These are phyloP conservation scores for Stenopsyche tienmushanensis DNA, from an alignment of 1,140 invertebrate species.

Conservation along the genomic window DNA sequence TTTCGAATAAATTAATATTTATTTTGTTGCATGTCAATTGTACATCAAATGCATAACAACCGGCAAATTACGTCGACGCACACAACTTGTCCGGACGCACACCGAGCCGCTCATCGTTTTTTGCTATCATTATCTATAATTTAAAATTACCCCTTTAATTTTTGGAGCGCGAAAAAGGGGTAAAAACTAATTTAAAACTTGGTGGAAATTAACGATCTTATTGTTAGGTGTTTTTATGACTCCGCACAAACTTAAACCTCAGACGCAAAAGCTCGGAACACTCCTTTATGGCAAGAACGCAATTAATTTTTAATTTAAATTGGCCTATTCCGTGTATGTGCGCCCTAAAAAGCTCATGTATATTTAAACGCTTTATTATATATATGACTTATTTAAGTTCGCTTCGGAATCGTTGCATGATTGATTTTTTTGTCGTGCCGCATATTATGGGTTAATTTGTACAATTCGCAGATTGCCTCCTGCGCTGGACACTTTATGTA, in stretches of 20 bases:
- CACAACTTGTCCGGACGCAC: neutral
- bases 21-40: constrained; percentile 11
- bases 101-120: constrained; percentile 19
- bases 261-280: constrained; percentile 1
- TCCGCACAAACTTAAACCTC: constrained; percentile 35
- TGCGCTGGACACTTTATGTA: no score
- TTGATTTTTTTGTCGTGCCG: no score
- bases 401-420: no score
- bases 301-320: constrained; percentile 13
- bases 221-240: constrained; percentile 43
- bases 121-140: constrained; percentile 42
- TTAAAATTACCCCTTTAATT: constrained; percentile 42
- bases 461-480: no score
- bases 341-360: no score
- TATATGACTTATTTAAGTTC: no score
- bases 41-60: neutral
- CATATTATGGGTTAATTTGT: no score
- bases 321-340: neutral
- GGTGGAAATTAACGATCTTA: constrained; percentile 42
- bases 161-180: constrained; percentile 42
- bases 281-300: constrained; percentile 2
- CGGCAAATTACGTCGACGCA: no score
- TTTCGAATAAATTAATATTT: no score
- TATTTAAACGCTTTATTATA: no score
- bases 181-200: constrained; percentile 43